A percentile compares a stretch with the other conserved stretches of the same genome.
Conservation (phyloP, 1,140 invertebrate species). For the Coboldia fuscipes region DNA sequence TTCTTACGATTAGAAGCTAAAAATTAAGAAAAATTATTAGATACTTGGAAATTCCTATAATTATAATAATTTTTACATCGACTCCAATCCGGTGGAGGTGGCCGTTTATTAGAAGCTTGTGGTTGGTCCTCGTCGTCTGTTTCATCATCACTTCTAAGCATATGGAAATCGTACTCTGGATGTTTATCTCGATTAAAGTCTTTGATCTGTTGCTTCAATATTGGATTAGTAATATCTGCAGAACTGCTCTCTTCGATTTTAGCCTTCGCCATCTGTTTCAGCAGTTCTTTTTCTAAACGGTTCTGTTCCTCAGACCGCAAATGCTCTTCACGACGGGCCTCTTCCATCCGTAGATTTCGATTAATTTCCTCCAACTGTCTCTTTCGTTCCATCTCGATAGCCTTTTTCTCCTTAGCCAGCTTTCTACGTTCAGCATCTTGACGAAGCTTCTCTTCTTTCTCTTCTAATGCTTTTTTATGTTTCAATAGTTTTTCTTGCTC, state of each 20-base stretch:
- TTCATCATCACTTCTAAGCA: slow-evolving; percentile 27
- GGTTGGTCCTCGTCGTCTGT: slow-evolving; percentile 29
- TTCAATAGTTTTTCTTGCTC: slow-evolving; percentile 25
- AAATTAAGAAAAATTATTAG: too few species aligned
- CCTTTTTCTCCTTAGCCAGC: slow-evolving; percentile 22
- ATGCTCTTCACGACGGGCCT: slow-evolving; percentile 16
- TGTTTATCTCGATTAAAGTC: too few species aligned
- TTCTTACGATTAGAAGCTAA: too few species aligned
- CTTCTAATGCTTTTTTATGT: slow-evolving; percentile 28
- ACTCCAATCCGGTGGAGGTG: slow-evolving; percentile 27
- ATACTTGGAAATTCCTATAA: too few species aligned
- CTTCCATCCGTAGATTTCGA: slow-evolving; percentile 23
- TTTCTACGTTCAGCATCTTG: too few species aligned
- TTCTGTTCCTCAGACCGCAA: slow-evolving; percentile 15
- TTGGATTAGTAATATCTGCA: too few species aligned
- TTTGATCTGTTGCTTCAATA: too few species aligned
- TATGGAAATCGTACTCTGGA: slow-evolving; percentile 19
- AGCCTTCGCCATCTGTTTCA: slow-evolving; percentile 19
- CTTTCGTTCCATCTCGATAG: slow-evolving; percentile 25
- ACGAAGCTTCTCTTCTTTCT: slow-evolving; percentile 27
- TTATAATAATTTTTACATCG: too few species aligned
- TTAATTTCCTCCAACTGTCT: slow-evolving; percentile 27
- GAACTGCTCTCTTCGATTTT: too few species aligned
- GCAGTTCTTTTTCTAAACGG: slow-evolving; percentile 17
- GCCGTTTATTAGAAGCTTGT: slow-evolving; percentile 21